Percentiles rank a stretch among this genome's conserved stretches.
Evolutionary conservation across 2,888 invertebrate species (phyloP).

Genomic region (Cepaea hortensis): DNA sequence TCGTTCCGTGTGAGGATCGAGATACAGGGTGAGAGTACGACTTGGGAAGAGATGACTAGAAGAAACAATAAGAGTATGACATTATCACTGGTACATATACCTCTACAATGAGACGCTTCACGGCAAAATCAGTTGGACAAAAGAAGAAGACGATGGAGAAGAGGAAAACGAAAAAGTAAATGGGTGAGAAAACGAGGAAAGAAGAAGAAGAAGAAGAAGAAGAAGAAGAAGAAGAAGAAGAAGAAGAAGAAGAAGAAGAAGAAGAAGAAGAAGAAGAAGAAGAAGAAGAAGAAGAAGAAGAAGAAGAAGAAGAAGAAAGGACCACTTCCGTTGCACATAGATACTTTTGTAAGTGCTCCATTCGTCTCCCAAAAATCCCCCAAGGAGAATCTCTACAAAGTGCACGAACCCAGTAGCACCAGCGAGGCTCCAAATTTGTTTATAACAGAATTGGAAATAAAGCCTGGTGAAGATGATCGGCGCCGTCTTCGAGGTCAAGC

Average conservation of each 20-base stretch:
- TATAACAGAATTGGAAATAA: too few relatives aligned
- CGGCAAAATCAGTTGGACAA: not conserved
- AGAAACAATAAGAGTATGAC: not conserved
- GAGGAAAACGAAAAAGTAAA: not conserved
- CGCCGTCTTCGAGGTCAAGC: too few relatives aligned
- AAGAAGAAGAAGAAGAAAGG: too few relatives aligned
- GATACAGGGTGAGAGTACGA: not conserved
- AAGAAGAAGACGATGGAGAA: not conserved
- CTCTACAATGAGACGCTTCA: too few relatives aligned
- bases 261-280: not conserved
- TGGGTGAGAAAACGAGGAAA: not conserved
- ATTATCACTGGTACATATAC: too few relatives aligned
- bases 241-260: not conserved
- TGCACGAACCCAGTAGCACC: too few relatives aligned
- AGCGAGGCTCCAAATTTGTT: too few relatives aligned
- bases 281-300: not conserved
- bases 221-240: not conserved
- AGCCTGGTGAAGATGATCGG: too few relatives aligned
- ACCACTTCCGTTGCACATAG: too few relatives aligned
- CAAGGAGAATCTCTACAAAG: too few relatives aligned
- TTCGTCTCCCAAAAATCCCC: too few relatives aligned
- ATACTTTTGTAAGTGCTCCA: too few relatives aligned
- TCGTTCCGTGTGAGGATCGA: not conserved
- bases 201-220: not conserved
- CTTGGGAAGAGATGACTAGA: not conserved